Evolutionary conservation across 2,888 invertebrate species (phyloP).

Genomic region (Leptinotarsa rubiginosa): DNA sequence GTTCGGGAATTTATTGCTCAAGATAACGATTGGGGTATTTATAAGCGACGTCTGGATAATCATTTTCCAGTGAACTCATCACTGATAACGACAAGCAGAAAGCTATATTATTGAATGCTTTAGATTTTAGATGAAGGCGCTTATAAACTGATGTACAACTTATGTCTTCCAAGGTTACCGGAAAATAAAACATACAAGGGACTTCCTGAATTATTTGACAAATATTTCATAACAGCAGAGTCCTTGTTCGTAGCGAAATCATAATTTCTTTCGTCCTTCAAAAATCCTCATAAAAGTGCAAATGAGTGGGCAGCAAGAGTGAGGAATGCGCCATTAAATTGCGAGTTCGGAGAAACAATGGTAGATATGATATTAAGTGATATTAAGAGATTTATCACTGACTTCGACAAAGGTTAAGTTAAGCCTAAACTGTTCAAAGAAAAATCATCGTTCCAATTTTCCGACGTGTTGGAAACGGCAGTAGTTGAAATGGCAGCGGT

Average conservation of each 20-base stretch:
- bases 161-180: constrained; percentile 36
- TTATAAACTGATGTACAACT: constrained; percentile 40
- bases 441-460: not conserved
- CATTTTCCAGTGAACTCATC: constrained; percentile 10
- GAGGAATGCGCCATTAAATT: constrained; percentile 29
- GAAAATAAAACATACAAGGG: constrained; percentile 32
- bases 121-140: constrained; percentile 31
- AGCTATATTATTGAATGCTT: constrained; percentile 34
- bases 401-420: constrained; percentile 20
- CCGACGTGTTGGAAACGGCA: not conserved
- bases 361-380: constrained; percentile 38
- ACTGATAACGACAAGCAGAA: constrained; percentile 27
- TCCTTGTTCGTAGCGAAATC: constrained; percentile 32
- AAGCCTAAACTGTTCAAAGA: constrained; percentile 19
- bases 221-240: constrained; percentile 29
- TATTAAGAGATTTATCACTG: constrained; percentile 31
- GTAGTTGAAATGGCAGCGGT: not conserved
- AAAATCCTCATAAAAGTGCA: constrained; percentile 27
- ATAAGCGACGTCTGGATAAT: constrained; percentile 24
- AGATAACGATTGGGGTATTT: constrained; percentile 37
- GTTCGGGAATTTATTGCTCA: constrained; percentile 36
- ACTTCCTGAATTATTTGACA: constrained; percentile 31
- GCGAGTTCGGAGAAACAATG: constrained; percentile 31
- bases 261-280: constrained; percentile 32
- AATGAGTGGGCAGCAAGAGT: constrained; percentile 39